Conservation (phyloP, 2,797 vertebrate species). For the Parotocinclus haroldoi region DNA sequence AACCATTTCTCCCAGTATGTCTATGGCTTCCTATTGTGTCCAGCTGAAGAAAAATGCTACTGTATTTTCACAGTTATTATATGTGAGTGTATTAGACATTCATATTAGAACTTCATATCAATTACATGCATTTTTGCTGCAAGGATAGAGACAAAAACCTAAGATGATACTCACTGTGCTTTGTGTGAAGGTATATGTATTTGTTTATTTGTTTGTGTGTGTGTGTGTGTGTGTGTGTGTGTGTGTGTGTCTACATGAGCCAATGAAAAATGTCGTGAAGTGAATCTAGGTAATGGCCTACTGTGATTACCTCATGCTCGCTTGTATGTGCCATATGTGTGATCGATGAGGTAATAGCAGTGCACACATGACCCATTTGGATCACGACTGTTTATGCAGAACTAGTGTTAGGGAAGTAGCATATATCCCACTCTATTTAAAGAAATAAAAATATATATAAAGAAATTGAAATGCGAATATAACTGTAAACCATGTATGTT, state of each 20-base stretch:
- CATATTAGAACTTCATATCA: too few relatives aligned
- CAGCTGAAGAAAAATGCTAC: slow-evolving; percentile 17
- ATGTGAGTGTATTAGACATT: slow-evolving; percentile 21
- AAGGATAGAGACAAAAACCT: slow-evolving; percentile 46
- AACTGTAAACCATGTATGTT: too few relatives aligned
- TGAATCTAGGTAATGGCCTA: slow-evolving; percentile 59
- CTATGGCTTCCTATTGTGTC: neutral
- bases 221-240: slow-evolving; percentile 9
- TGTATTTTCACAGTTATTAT: slow-evolving; percentile 38
- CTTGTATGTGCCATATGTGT: slow-evolving; percentile 43
- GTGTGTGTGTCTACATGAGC: slow-evolving; percentile 18
- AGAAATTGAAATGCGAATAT: too few relatives aligned
- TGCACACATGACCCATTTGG: slow-evolving; percentile 53
- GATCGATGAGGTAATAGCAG: slow-evolving; percentile 55
- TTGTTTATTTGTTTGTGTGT: slow-evolving; percentile 13
- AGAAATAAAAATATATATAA: too few relatives aligned
- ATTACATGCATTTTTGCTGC: too few relatives aligned
- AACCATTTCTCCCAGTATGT: neutral
- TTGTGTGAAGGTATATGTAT: slow-evolving; percentile 6
- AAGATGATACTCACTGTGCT: slow-evolving; percentile 16
- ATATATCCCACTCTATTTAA: neutral
- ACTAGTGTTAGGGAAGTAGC: slow-evolving; percentile 24
- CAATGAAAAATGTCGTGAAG: slow-evolving; percentile 45
- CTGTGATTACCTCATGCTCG: slow-evolving; percentile 56
- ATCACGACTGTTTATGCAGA: slow-evolving; percentile 49